Evolutionary conservation across 1,140 invertebrate genomes (phyloP), one percentile per base, ranked within the genome.

Genomic region (Adoxophyes honmai): DNA sequence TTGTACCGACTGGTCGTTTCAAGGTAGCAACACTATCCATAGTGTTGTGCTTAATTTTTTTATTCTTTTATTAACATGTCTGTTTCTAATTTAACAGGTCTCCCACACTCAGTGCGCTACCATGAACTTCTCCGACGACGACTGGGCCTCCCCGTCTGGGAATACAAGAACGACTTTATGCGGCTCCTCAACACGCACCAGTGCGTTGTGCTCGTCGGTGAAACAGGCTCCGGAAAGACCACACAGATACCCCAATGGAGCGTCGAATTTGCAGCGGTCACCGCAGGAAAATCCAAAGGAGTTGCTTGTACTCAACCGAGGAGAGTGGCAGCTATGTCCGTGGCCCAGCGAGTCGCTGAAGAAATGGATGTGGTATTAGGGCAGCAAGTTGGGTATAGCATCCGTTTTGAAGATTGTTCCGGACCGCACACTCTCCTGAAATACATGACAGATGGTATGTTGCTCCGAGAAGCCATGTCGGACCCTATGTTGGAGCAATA

Each of bases 371-470:
- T 99, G 0, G 92, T 92, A 35, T 89, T 99, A 14, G 94, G 98
- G 7, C 81, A 86, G 51, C 80, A 86, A 71, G 99, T 99, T 11
- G 99, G 99, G 58, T 99, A 99, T 84, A 98, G 96, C 74, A 99
- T 99, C 73, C 95, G 99, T 91, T 99, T 99, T 86, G 99, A 99
- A 90, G 99, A 99, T 89, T 99, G 98, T 75, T 98, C 98, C 14
- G 97, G 96, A 10, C 91, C 96, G 0, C 97, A 96, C 84, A 99
- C 99, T 0, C 90, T 99, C 36, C 88, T 95, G 0, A 95, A 95
- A 78, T 99, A 99, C 81, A 98, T 99, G 96, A 99, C 98, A 8
- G 98, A 99, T 81, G 99, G 99, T 97, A 99, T 99, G 98, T 93
- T 99, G 78, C 90, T 99, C 15, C 91, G 99, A 57, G 99, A 99